These are phyloP conservation scores for Romanogobio albipinnatus DNA, from an alignment of 2,113 vertebrate genomes.

Conservation along the genomic window DNA sequence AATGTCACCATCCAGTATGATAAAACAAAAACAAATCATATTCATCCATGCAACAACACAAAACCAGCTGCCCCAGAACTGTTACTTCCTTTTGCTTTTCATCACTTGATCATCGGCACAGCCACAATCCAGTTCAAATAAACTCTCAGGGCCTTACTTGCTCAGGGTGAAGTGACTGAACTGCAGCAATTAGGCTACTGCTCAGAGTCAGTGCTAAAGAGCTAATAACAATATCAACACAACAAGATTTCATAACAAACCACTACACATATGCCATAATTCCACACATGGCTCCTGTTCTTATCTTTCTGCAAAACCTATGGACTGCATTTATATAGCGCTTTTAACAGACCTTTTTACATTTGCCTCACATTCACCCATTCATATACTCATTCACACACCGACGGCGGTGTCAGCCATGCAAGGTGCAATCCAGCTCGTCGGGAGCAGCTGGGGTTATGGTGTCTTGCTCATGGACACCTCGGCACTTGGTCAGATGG, in stretches of 20 bases:
- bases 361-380: too few species aligned
- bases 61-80: constrained; percentile 33
- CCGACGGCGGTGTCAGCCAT: too few species aligned
- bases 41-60: neutral
- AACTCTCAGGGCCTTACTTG: constrained; percentile 12
- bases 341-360: too few species aligned
- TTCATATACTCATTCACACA: too few species aligned
- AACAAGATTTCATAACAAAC: constrained; percentile 11
- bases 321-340: too few species aligned
- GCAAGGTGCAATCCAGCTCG: too few species aligned
- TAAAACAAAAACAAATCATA: constrained; percentile 40
- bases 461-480: too few species aligned
- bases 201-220: constrained; percentile 1
- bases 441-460: too few species aligned
- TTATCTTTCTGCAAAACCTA: neutral
- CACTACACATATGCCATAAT: neutral
- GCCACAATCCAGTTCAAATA: constrained; percentile 45
- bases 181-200: neutral
- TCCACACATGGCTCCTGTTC: constrained; percentile 11
- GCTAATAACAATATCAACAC: constrained; percentile 2
- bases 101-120: constrained; percentile 35
- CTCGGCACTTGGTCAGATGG: too few species aligned
- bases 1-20: neutral
- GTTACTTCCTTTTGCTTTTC: constrained; percentile 39
- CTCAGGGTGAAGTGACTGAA: constrained; percentile 23